Evolutionary conservation across 2,888 invertebrate genomes (phyloP).

Genomic region (Empis livida): DNA sequence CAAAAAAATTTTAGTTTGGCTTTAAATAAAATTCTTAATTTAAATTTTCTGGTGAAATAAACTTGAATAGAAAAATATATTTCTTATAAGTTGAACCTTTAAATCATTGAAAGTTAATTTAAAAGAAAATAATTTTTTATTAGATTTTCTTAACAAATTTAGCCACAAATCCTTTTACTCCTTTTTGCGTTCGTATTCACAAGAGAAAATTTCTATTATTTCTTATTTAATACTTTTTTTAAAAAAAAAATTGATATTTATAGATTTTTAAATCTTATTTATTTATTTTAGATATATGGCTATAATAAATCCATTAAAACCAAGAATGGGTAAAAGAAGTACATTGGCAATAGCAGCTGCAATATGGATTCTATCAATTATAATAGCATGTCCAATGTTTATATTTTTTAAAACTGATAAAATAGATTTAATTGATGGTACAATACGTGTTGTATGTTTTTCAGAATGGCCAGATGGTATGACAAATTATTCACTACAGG

Average conservation of each 20-base stretch:
- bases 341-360: slow-evolving; percentile 70
- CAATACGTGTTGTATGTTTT: slow-evolving; percentile 61
- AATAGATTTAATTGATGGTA: slow-evolving; percentile 42
- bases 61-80: no score
- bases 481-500: slow-evolving; percentile 53
- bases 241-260: not conserved
- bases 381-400: slow-evolving; percentile 73
- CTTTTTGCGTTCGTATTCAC: no score
- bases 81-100: no score
- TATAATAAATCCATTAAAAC: slow-evolving; percentile 84
- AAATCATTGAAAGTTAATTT: no score
- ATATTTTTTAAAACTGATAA: slow-evolving; percentile 66
- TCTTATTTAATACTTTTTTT: not conserved
- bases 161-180: no score
- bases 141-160: no score
- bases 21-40: no score
- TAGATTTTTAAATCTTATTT: no score
- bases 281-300: slow-evolving; percentile 67
- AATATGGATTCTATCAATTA: slow-evolving; percentile 70
- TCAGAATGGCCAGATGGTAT: slow-evolving; percentile 76
- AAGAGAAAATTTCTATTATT: no score
- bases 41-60: no score
- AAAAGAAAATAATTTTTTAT: no score
- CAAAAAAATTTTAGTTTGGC: no score
- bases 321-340: slow-evolving; percentile 71